Conservation (phyloP, 1,140 invertebrate species). For the Dendrolimus kikuchii region DNA sequence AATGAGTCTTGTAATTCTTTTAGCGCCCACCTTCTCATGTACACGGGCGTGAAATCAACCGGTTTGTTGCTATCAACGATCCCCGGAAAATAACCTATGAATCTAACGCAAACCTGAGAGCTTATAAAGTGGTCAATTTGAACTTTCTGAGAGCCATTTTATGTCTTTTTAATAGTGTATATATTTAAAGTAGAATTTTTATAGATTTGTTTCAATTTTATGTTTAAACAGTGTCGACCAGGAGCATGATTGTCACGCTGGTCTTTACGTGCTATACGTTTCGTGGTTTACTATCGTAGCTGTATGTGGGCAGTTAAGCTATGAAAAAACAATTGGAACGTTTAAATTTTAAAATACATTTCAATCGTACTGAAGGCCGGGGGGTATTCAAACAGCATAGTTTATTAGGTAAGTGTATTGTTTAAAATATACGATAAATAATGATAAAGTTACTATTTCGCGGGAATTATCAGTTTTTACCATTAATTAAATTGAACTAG, state of each 20-base stretch:
- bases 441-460: too few relatives aligned
- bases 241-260: conserved; percentile 15
- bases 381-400: neutral
- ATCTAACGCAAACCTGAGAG: conserved; percentile 22
- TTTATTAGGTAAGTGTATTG: too few relatives aligned
- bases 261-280: conserved; percentile 15
- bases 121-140: conserved; percentile 18
- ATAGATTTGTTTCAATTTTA: conserved; percentile 26
- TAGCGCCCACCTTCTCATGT: conserved; percentile 17
- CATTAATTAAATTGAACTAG: too few relatives aligned
- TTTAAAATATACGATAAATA: too few relatives aligned
- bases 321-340: conserved; percentile 23
- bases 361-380: neutral
- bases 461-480: too few relatives aligned
- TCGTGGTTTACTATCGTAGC: conserved; percentile 18
- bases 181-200: conserved; percentile 31
- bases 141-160: conserved; percentile 16
- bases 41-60: conserved; percentile 14
- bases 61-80: conserved; percentile 17
- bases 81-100: conserved; percentile 20
- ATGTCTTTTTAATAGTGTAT: conserved; percentile 30
- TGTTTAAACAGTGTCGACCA: conserved; percentile 11
- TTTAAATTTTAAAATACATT: conserved; percentile 13
- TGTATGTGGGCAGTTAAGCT: conserved; percentile 20
- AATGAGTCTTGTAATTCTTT: conserved; percentile 24